These are phyloP conservation scores for Virgularia gustaviana DNA, from an alignment of 92 coral and sea anemone genomes.

Conservation along the genomic window DNA sequence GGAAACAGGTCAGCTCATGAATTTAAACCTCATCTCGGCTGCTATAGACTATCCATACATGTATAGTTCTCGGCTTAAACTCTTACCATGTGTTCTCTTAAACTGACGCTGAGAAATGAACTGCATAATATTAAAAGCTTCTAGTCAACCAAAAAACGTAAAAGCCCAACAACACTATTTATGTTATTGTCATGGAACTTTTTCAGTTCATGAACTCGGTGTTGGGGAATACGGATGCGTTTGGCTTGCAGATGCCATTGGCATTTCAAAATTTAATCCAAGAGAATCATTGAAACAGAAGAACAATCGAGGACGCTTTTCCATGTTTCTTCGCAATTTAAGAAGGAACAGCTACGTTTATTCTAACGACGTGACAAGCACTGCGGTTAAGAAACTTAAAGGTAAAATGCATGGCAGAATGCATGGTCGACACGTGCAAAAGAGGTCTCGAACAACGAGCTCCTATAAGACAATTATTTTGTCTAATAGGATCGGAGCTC, in stretches of 20 bases:
- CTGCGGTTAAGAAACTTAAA: slow-evolving; percentile 79
- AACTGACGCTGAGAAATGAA: too few species aligned
- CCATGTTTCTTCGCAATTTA: slow-evolving; percentile 5
- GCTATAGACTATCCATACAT: too few species aligned
- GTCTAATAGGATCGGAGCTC: too few species aligned
- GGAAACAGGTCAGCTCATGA: too few species aligned
- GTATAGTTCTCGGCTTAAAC: too few species aligned
- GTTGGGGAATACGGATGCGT: slow-evolving; percentile 90
- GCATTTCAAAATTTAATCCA: slow-evolving; percentile 20
- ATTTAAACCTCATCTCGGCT: too few species aligned
- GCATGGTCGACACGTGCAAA: not conserved
- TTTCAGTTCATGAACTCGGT: slow-evolving; percentile 50
- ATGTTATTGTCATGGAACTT: not conserved
- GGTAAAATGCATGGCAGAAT: slow-evolving; percentile 37
- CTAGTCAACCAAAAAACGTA: too few species aligned
- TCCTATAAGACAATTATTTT: too few species aligned
- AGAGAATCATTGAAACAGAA: not conserved
- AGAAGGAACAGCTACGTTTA: slow-evolving; percentile 20
- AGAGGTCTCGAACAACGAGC: not conserved
- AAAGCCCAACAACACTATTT: too few species aligned
- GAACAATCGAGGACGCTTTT: not conserved
- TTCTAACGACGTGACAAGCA: not conserved
- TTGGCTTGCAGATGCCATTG: slow-evolving; percentile 75
- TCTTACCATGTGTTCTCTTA: too few species aligned
- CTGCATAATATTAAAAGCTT: too few species aligned